A percentile compares a stretch with the other conserved stretches of the same genome.
Evolutionary conservation across 2,797 vertebrate species (phyloP).

Genomic region (Numenius phaeopus): DNA sequence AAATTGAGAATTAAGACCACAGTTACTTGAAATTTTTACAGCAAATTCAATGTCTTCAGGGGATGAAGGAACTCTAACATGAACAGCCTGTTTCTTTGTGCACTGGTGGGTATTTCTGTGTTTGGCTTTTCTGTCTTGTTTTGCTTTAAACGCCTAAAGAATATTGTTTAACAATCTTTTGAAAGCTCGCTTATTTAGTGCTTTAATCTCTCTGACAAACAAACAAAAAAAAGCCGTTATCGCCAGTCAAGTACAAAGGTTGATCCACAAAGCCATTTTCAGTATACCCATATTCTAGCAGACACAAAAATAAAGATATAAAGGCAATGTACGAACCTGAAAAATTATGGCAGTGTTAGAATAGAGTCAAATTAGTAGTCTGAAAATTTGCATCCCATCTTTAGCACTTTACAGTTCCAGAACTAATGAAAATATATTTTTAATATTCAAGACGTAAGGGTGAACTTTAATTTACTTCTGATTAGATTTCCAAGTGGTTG

Average conservation of each 20-base stretch:
- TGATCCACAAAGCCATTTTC: background rate
- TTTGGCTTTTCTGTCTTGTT: background rate
- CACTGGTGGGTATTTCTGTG: background rate
- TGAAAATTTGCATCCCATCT: background rate
- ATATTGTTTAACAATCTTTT: background rate
- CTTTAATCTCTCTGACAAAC: slow-evolving; percentile 21
- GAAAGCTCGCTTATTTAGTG: background rate
- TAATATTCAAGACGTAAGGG: background rate
- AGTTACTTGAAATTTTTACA: background rate
- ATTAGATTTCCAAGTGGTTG: background rate
- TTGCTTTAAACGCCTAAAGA: background rate
- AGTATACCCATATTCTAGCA: background rate
- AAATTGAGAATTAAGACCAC: background rate
- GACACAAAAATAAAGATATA: background rate
- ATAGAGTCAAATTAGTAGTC: background rate
- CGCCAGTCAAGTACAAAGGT: slow-evolving; percentile 20
- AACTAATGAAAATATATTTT: background rate
- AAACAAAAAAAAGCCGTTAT: background rate
- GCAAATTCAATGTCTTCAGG: background rate
- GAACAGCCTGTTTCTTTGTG: background rate
- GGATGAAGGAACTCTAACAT: background rate
- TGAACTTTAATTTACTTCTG: background rate
- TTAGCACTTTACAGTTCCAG: background rate
- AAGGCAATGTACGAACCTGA: background rate
- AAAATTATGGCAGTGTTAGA: background rate